These are phyloP conservation scores for Ophioderma brevispina DNA, from an alignment of 35 echinoderm and acorn worm genomes.

Conservation along the genomic window DNA sequence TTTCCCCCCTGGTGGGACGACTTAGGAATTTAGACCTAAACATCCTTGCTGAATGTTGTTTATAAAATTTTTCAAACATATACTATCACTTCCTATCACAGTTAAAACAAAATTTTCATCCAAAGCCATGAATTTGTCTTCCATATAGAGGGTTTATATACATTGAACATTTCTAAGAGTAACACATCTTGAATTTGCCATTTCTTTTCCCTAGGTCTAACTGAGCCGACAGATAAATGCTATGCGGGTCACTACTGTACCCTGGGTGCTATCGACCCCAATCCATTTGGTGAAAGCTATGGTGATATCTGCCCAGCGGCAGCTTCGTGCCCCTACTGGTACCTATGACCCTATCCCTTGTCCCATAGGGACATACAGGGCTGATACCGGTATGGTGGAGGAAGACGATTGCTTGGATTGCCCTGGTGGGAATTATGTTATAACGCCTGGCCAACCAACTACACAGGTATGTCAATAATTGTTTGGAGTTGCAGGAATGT, in stretches of 20 bases:
- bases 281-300: conserved; percentile 77
- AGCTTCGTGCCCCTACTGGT: conserved; percentile 77
- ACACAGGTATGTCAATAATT: conserved; percentile 48
- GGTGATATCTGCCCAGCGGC: conserved; percentile 94
- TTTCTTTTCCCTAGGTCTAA: conserved; percentile 73
- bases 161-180: too few species aligned
- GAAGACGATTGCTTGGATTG: conserved; percentile 75
- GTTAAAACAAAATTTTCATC: too few species aligned
- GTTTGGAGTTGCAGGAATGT: background rate
- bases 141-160: too few species aligned
- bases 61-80: too few species aligned
- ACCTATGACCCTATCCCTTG: conserved; percentile 69
- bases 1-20: too few species aligned
- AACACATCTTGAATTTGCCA: too few species aligned
- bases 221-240: conserved; percentile 74
- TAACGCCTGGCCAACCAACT: conserved; percentile 78
- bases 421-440: conserved; percentile 83
- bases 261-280: conserved; percentile 81
- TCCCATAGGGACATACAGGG: conserved; percentile 82
- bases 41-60: too few species aligned
- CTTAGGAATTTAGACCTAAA: too few species aligned
- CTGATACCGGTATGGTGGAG: conserved; percentile 52
- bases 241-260: conserved; percentile 82
- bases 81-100: too few species aligned
- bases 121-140: too few species aligned